A percentile compares a stretch with the other conserved stretches of the same genome.
These are phyloP conservation scores for Drosophila monieri DNA, from an alignment of 2,888 invertebrate species.

Conservation along the genomic window DNA sequence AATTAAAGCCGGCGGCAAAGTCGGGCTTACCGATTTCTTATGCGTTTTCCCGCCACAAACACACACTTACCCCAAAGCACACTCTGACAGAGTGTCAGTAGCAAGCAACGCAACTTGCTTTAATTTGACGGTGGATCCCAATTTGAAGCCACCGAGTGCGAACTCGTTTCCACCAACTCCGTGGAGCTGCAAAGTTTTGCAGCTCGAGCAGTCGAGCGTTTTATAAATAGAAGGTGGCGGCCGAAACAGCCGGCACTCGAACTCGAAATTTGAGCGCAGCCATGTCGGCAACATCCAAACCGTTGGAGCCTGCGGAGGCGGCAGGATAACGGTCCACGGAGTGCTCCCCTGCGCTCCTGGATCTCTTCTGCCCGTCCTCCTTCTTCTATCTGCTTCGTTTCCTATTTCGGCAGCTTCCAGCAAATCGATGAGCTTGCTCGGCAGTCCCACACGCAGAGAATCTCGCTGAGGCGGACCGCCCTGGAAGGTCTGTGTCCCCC, in stretches of 20 bases:
- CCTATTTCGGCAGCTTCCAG: conserved; percentile 76
- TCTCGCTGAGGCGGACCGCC: conserved; percentile 83
- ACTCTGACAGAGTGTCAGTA: neutral
- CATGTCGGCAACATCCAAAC: conserved; percentile 48
- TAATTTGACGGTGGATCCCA: conserved; percentile 65
- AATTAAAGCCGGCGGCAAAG: conserved; percentile 47
- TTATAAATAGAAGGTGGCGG: conserved; percentile 80
- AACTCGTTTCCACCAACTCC: conserved; percentile 60
- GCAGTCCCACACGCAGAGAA: conserved; percentile 81
- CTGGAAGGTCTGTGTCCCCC: conserved; percentile 87
- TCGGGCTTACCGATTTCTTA: conserved; percentile 44
- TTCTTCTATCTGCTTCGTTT: conserved; percentile 1
- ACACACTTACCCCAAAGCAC: conserved; percentile 17
- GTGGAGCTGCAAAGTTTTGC: conserved; percentile 18
- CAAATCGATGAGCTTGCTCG: conserved; percentile 81
- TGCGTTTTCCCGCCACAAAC: conserved; percentile 61
- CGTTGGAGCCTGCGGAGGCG: conserved; percentile 15
- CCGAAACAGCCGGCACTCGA: conserved; percentile 70
- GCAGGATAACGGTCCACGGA: conserved; percentile 30
- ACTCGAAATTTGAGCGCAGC: conserved; percentile 61
- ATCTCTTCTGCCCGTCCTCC: conserved; percentile 11
- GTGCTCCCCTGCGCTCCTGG: conserved; percentile 26
- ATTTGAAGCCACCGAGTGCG: conserved; percentile 48
- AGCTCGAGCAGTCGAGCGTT: conserved; percentile 46
- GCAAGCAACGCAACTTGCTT: conserved; percentile 43